Evolutionary conservation across 2,888 invertebrate genomes (phyloP), one percentile per base, ranked within the genome.

Genomic region (Eremobia ochroleuca): DNA sequence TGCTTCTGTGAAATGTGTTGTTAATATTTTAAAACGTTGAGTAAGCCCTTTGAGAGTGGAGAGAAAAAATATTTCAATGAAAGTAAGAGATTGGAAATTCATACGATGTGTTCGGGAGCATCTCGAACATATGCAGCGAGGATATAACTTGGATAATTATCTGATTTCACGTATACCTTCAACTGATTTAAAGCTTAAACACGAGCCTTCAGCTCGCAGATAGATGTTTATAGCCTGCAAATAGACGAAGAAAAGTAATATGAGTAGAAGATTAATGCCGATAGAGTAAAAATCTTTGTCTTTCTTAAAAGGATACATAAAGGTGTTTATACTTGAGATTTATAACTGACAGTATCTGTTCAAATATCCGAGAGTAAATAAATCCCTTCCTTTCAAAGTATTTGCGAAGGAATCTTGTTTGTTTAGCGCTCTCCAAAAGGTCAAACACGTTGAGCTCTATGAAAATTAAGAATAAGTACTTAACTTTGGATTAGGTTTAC

Each of bases 381-480:
- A 73, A 87, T 79, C 52, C 73, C 69, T 77, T 73, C 85, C 74
- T 83, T 85, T 81, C 72, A 73, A 83, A 83, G 81, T 87, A 87
- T 85, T 83, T 85, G 85, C 77, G 43, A 83, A 79, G 75, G 65
- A 83, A 83, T 87, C 73, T 72, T 78, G 73, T 86, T 86, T 86
- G 75, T 84, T 86, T 75, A 78, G 76, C 78, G 84, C 69, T 75
- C 74, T 75, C 73, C 62, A 75, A 86, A 78, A 83, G 83, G 84
- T 85, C 86, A 78, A 72, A 86, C 34, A 71, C 66, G 69, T 82
- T 77, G 84, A 78, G 77, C 79, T 81, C 64, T 79, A 84, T 81
- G 76, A 86, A 83, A 86, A 86, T 85, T 76, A 83, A 71, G 83
- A 79, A 73, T 62, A n/a, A n/a, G n/a, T n/a, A 76, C 58, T 82